phyloP scores from a whole-genome alignment of 2,797 vertebrate genomes.

The Buphagus erythrorhynchus region DNA sequence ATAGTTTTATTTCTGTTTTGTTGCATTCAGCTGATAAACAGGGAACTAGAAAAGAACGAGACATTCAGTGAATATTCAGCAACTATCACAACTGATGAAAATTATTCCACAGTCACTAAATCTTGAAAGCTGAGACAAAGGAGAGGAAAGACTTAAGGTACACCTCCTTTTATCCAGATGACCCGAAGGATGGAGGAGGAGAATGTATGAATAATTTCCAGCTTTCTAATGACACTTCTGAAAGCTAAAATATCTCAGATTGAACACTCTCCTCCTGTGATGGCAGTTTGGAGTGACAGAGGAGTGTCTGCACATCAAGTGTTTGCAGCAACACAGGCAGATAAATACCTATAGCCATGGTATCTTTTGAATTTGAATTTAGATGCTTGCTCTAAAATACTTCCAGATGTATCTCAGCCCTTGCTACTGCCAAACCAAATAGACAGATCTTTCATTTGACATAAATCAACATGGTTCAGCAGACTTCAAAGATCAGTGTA shows the following conservation, averaged over 20 bases:
- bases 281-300: background rate
- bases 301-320: background rate
- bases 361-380: background rate
- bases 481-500: background rate
- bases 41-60: background rate
- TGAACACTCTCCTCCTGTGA: background rate
- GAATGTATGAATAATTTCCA: background rate
- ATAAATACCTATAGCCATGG: background rate
- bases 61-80: background rate
- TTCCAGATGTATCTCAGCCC: background rate
- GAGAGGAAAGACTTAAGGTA: background rate
- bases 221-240: background rate
- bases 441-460: background rate
- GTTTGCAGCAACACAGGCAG: background rate
- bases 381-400: background rate
- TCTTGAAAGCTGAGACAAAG: background rate
- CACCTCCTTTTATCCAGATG: background rate
- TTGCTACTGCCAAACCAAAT: background rate
- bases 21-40: background rate
- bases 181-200: background rate
- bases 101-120: background rate
- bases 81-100: background rate
- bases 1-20: slow-evolving; percentile 33
- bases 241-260: background rate
- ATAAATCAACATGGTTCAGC: background rate